Evolutionary conservation across 2,888 invertebrate species (phyloP), one percentile per base, ranked within the genome.

Genomic region (Conchocele bisecta): DNA sequence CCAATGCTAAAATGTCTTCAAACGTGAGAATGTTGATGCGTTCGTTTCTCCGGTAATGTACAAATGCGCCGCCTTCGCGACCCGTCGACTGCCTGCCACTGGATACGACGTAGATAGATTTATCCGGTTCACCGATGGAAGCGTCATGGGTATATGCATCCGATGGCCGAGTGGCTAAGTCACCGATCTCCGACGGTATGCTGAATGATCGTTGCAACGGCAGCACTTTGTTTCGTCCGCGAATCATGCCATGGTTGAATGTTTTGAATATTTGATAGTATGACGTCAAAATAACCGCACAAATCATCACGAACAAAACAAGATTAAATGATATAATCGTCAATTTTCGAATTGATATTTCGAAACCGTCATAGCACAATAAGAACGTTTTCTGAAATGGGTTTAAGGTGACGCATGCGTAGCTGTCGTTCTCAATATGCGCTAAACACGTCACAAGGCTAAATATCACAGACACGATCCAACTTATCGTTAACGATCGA

Each of bases 251-350:
- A 20, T 82, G 74, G 57, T 80, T 82, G 5, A 87, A 68, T 13
- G 82, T 74, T 54, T 79, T 83, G 46, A 86, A 87, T 22, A 89
- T 86, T 28, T 72, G 83, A 46, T 82, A 79, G 53, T 89, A 89
- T 3, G 87, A 86, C 6, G 56, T 53, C 4, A 82, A 53, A 29
- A 86, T 84, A 2, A 85, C 54, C 4, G 75, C 61, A 9, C 82
- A 54, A 22, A 84, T 84, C 5, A 82, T 41, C 1, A 79, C 13
- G 44, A 88, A 83, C 1, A 76, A 79, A 9, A 79, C 28, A 5
- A 84, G 24, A n/a, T 83, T 75, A 39, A 84, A 61, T 1, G 76
- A 42, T 28, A 86, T 57, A 41, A 85, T 78, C 11, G 74, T 72
- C 1, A 84, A 56, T 50, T 79, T 81, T 33, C 82, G 79, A 11